A percentile compares a stretch with the other conserved stretches of the same genome.
These are phyloP conservation scores for Panagrolaimus sp. DNA, from an alignment of 1,140 invertebrate species.

Conservation along the genomic window DNA sequence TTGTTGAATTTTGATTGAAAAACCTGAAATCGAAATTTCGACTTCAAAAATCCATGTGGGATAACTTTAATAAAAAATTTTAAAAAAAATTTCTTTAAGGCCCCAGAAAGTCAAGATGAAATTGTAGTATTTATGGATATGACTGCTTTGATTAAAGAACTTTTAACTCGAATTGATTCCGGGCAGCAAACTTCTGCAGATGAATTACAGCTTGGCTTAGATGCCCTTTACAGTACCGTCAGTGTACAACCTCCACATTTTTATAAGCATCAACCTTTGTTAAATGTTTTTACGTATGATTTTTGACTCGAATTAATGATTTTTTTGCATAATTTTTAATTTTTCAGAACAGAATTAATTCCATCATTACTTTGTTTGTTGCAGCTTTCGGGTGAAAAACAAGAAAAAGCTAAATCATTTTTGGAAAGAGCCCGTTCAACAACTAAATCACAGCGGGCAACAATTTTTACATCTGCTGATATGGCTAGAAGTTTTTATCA, in stretches of 20 bases:
- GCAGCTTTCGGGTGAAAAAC: background rate
- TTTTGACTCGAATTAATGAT: background rate
- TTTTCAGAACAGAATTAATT: background rate
- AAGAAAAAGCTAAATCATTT: slow-evolving; percentile 1
- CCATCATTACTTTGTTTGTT: background rate
- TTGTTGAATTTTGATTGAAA: too few species aligned
- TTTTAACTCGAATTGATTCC: background rate
- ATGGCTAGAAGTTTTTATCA: background rate
- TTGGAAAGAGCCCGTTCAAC: background rate
- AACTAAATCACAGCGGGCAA: background rate
- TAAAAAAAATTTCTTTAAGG: too few species aligned
- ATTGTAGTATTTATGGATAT: slow-evolving; percentile 10
- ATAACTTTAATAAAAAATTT: too few species aligned
- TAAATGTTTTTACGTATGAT: slow-evolving; percentile 1
- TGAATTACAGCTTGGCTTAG: background rate
- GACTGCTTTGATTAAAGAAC: background rate
- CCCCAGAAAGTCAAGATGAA: background rate
- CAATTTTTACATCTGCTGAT: background rate
- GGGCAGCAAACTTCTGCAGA: background rate
- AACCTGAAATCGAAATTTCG: too few species aligned
- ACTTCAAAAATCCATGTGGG: too few species aligned
- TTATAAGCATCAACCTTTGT: background rate
- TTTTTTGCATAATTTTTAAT: background rate
- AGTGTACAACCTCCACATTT: background rate
- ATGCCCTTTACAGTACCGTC: background rate